Evolutionary conservation across 2,888 invertebrate species (phyloP), one percentile per base, ranked within the genome.

Genomic region (Drosophila histrio): DNA sequence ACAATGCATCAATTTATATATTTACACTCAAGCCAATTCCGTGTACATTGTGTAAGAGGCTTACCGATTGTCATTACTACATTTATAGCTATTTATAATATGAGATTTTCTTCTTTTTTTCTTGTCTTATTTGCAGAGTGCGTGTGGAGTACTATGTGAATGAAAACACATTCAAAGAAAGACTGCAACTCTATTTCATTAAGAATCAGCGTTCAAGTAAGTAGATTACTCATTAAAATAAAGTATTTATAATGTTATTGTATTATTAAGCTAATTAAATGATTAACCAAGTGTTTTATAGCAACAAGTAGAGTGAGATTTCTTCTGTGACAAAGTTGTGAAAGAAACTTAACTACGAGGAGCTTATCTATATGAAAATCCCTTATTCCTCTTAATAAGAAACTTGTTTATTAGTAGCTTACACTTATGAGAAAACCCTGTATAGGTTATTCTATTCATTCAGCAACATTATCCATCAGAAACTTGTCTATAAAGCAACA

Each of bases 141-240:
- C 97, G 98, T 89, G 99, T 99, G 92, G 99, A 99, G 93, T 99
- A 99, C 93, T 99, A 99, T 93, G 98, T 98, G 91, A 98, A 99
- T 94, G 99, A 99, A 93, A 98, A 98, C 92, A 98, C 98, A 91
- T 96, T 99, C 93, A 99, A 99, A 94, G 98, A 99, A 94, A 95
- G 98, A 93, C 96, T 99, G 92, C 98, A 99, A 94, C 94, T 99
- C 88, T 99, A 99, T 94, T 99, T 99, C 94, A 97, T 99, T 93
- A 99, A 99, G 93, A 99, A 99, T 93, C 98, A 99, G 94, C 95
- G 98, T 94, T 98, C 98, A 92, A 99, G 99, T 99, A 93, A 98
- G 98, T 97, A 11, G 24, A 32, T 3, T 9, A 17, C 5, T 34
- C 52, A 19, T 32, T 26, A 19, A 54, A n/a, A n/a, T n/a, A n/a